Base-by-base conservation (phyloP, 2,888 invertebrate species). In the Fissipunctia ypsillon region DNA sequence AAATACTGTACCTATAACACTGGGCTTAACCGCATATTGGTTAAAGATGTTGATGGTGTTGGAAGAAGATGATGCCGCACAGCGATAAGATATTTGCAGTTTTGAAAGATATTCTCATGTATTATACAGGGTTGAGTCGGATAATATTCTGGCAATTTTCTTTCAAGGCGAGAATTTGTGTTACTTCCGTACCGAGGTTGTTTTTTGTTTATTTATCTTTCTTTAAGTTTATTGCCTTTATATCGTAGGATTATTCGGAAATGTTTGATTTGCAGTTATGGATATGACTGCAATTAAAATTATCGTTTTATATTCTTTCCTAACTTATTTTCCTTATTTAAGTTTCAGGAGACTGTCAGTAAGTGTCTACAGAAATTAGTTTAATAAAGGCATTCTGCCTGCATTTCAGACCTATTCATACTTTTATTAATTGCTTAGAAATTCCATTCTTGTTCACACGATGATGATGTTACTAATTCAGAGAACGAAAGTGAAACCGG, bases 401-500 rank as follows among this genome's bases (percentile, higher is more conserved):
- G 5, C n/a, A 25, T 25, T 43, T 25, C 28, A 57, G 19, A 19
- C 4, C 3, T 48, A 38, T 28, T 28, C 14, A 31, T 12, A n/a
- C n/a, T 41, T 19, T n/a, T 31, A 31, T n/a, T 31, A 64, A 35
- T 28, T n/a, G n/a, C 38, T 38, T 35, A 19, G 6, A 48, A 72
- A 48, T 75, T 52, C 38, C 43, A 25, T 38, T 45, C 22, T 43
- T 16, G 22, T 64, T 77, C 78, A 31, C 69, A 82, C 48, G 57
- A 22, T 38, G 35, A 54, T 76, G 59, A 38, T 79, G 41, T 56
- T 67, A 61, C 38, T n/a, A 38, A 56, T 59, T 65, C 59, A 54
- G 6, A 54, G 59, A 81, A 70, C 48, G 66, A 81, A 67, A 76
- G 77, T 67, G 78, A 82, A 57, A 48, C 35, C 25, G 3, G 28